Percentiles rank a stretch among this genome's conserved stretches.
Conservation (phyloP, 2,113 vertebrate species). For the Eulacestoma nigropectus region DNA sequence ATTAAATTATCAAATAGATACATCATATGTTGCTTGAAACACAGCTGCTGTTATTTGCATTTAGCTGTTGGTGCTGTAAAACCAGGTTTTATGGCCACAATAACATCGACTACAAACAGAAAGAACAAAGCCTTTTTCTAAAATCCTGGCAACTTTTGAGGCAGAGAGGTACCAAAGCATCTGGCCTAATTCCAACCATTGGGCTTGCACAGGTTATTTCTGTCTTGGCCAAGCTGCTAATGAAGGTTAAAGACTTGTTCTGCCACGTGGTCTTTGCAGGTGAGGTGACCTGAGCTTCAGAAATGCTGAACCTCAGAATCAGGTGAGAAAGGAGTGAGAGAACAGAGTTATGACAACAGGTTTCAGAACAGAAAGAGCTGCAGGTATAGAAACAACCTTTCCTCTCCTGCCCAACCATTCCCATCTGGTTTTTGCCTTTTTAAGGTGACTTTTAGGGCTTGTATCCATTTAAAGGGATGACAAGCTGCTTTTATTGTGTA, state of each 20-base stretch:
- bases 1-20: slow-evolving; percentile 28
- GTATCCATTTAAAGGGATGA: background rate
- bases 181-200: background rate
- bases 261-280: background rate
- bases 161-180: background rate
- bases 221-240: background rate
- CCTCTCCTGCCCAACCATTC: too few species aligned
- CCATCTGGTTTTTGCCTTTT: background rate
- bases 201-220: background rate
- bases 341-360: background rate
- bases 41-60: background rate
- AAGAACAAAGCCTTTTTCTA: background rate
- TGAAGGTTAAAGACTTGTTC: background rate
- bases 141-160: background rate
- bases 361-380: background rate
- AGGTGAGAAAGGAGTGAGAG: background rate
- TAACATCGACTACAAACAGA: background rate
- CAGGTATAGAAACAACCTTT: background rate
- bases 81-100: background rate
- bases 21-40: background rate
- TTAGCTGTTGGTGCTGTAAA: background rate
- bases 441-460: background rate
- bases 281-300: background rate
- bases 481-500: background rate
- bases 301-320: background rate